Evolutionary conservation across 1,140 invertebrate species (phyloP), one percentile per base, ranked within the genome.

Genomic region (Trachymyrmex septentrionalis): DNA sequence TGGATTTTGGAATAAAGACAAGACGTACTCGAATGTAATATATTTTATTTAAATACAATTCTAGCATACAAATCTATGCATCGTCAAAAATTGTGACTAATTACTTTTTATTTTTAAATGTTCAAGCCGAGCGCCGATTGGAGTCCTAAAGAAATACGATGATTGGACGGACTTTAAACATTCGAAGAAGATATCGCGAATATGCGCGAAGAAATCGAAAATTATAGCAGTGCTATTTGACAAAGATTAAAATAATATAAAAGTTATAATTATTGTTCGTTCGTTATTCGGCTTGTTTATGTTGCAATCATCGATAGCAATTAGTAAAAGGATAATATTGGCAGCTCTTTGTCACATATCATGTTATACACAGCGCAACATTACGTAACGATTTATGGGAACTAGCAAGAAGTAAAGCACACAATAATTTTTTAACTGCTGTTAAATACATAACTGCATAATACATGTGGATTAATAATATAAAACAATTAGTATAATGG

Each of bases 111-210:
- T 21, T 87, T 67, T n/a, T 24, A 90, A 86, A 71, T 44, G 1
- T 14, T 85, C 4, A 76, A 85, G 30, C 69, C 89, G 30, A 77
- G 10, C 12, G 19, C 73, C 61, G 38, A 81, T 55, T 90, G 89
- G 88, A 88, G 90, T 3, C 90, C 57, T 84, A 0, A 44, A 57
- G 3, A 85, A 72, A 10, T 71, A 87, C 16, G 87, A 88, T 27
- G 34, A 90, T 53, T 91, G 90, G 91, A 85, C n/a, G 19, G 88
- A 88, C 10, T 91, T 92, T 30, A 91, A 88, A 10, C 77, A 87
- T 0, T 82, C 76, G 5, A 88, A 85, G 16, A 86, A 48, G 24
- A 73, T 88, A 48, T 55, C 66, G 0, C 61, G 89, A 67, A 30
- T 24, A 27, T 48, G 59, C 9, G 64, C 48, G 2, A 88, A 86